These are phyloP conservation scores for Endotricha flammealis DNA, from an alignment of 2,888 invertebrate genomes.

Conservation along the genomic window DNA sequence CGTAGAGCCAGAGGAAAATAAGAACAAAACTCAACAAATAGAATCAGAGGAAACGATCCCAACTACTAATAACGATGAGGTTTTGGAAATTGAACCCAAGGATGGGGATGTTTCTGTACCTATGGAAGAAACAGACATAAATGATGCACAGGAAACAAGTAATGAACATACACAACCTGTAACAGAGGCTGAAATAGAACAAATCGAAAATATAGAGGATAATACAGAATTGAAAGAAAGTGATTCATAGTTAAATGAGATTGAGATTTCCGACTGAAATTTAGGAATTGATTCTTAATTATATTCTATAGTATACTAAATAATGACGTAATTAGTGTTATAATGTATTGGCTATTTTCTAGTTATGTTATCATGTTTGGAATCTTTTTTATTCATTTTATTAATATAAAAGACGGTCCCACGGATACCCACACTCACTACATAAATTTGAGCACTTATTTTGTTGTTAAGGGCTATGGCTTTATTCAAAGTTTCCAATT, in stretches of 20 bases:
- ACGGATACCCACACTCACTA: too few species aligned
- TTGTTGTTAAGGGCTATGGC: too few species aligned
- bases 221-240: constrained; percentile 11
- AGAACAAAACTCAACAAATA: not conserved
- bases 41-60: constrained; percentile 4
- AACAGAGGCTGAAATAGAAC: constrained; percentile 4
- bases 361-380: too few species aligned
- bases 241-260: not conserved
- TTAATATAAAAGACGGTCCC: too few species aligned
- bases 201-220: constrained; percentile 10
- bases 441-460: too few species aligned
- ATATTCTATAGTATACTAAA: not conserved
- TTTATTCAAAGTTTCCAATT: too few species aligned
- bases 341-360: too few species aligned
- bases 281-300: constrained; percentile 1
- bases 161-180: not conserved
- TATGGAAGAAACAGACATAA: not conserved
- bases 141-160: not conserved
- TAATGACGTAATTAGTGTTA: too few species aligned
- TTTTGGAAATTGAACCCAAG: not conserved
- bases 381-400: too few species aligned
- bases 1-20: too few species aligned
- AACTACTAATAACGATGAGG: constrained; percentile 3
- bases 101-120: not conserved
- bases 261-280: not conserved